Evolutionary conservation across 2,888 invertebrate genomes (phyloP).

Genomic region (Antitype chi): DNA sequence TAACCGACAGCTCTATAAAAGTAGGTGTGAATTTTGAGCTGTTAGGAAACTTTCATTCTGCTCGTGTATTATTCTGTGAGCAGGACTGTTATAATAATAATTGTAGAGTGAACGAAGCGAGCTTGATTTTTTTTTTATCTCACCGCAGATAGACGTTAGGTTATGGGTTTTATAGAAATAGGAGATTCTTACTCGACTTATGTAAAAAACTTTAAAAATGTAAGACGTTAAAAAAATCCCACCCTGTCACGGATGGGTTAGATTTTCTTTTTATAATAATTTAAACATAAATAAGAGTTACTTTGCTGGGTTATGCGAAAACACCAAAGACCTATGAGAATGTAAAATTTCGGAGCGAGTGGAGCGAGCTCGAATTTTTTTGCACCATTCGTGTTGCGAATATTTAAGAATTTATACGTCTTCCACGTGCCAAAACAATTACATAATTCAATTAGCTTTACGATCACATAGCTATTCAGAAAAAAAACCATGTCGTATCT

Average conservation of each 20-base stretch:
- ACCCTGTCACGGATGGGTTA: neutral
- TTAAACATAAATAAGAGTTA: neutral
- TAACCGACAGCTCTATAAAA: too few relatives aligned
- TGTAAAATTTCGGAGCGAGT: neutral
- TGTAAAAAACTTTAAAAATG: neutral
- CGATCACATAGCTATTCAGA: neutral
- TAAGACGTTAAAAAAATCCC: neutral
- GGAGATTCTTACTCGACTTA: neutral
- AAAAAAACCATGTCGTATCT: neutral
- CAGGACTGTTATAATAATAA: neutral
- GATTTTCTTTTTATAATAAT: neutral
- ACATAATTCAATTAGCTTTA: neutral
- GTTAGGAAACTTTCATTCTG: too few relatives aligned
- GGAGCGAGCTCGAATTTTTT: neutral
- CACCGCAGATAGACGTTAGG: neutral
- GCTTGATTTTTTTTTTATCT: neutral
- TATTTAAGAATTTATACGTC: neutral
- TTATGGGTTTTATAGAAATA: neutral
- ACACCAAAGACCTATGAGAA: neutral
- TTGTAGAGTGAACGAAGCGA: neutral
- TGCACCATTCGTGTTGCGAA: neutral
- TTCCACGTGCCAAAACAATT: neutral
- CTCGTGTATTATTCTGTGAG: too few relatives aligned
- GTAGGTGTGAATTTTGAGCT: too few relatives aligned
- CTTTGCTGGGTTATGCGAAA: neutral